Percentiles rank a stretch among this genome's conserved stretches.
Evolutionary conservation across 2,797 vertebrate species (phyloP).

Genomic region (Phrynocephalus guinanensis): DNA sequence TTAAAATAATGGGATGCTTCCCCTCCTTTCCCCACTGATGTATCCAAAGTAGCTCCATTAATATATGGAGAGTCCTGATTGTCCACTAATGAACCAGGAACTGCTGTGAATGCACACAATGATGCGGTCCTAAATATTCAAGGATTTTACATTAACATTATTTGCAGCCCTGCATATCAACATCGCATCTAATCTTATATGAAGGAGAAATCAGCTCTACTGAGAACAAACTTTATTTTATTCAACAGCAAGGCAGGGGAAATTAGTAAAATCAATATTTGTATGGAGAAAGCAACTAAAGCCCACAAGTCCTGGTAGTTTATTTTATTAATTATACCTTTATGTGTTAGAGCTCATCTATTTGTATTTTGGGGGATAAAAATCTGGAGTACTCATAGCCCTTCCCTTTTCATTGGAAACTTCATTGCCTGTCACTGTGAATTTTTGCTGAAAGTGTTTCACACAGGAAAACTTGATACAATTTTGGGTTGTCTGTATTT

Average conservation of each 20-base stretch:
- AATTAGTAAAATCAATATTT: conserved; percentile 87
- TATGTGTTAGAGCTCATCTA: conserved; percentile 75
- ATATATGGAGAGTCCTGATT: conserved; percentile 72
- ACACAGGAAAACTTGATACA: conserved; percentile 66
- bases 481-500: conserved; percentile 47
- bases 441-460: conserved; percentile 69
- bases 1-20: conserved; percentile 76
- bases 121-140: conserved; percentile 77
- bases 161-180: conserved; percentile 77
- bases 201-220: conserved; percentile 80
- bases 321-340: conserved; percentile 83
- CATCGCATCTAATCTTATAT: conserved; percentile 81
- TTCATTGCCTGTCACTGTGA: conserved; percentile 49
- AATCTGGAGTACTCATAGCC: conserved; percentile 68
- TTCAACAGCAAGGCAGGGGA: conserved; percentile 80
- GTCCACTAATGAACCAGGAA: conserved; percentile 75
- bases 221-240: conserved; percentile 79
- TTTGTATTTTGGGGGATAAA: conserved; percentile 75
- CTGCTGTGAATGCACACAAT: conserved; percentile 62
- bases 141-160: conserved; percentile 75
- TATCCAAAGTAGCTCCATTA: conserved; percentile 71
- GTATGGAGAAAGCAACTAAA: conserved; percentile 82
- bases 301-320: conserved; percentile 77
- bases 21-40: conserved; percentile 48
- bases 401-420: conserved; percentile 52